Evolutionary conservation across 2,888 invertebrate species (phyloP).

Genomic region (Drosophila anomelani): DNA sequence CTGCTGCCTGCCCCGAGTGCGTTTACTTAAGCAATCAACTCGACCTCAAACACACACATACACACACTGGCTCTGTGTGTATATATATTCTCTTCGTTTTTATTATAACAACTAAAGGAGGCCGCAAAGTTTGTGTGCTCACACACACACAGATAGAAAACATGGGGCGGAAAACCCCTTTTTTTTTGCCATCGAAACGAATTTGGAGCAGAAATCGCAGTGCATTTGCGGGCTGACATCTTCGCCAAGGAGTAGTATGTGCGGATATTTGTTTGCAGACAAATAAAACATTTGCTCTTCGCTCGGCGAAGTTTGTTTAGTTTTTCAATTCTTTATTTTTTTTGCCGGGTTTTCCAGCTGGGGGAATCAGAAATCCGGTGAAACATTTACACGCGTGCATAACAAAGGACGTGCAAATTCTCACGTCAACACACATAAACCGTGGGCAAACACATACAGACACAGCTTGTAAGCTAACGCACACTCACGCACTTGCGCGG

Average conservation of each 20-base stretch:
- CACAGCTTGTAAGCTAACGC: slow-evolving; percentile 64
- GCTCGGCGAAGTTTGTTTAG: slow-evolving; percentile 70
- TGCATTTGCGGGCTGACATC: slow-evolving; percentile 59
- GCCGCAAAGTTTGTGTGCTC: slow-evolving; percentile 69
- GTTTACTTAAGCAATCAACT: slow-evolving; percentile 80
- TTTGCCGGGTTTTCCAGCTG: slow-evolving; percentile 29
- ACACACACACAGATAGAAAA: slow-evolving; percentile 40
- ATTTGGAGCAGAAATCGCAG: slow-evolving; percentile 73
- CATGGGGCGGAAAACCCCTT: slow-evolving; percentile 53
- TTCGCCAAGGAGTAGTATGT: slow-evolving; percentile 26
- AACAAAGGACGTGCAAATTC: slow-evolving; percentile 80
- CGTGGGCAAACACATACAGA: slow-evolving; percentile 38
- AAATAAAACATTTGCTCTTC: slow-evolving; percentile 75
- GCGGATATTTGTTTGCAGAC: slow-evolving; percentile 54
- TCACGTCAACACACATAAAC: slow-evolving; percentile 75
- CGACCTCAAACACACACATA: slow-evolving; percentile 70
- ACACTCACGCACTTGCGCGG: slow-evolving; percentile 48
- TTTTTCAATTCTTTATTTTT: slow-evolving; percentile 67
- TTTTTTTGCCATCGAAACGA: slow-evolving; percentile 67
- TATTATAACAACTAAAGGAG: slow-evolving; percentile 80
- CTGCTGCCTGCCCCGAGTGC: slow-evolving; percentile 70
- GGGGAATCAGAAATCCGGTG: slow-evolving; percentile 69
- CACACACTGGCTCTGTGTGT: slow-evolving; percentile 22
- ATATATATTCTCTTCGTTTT: slow-evolving; percentile 62
- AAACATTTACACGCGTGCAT: slow-evolving; percentile 79